Percentiles rank a stretch among this genome's conserved stretches.
Conservation (phyloP, 2,797 vertebrate genomes). For the Sphenodon punctatus region DNA sequence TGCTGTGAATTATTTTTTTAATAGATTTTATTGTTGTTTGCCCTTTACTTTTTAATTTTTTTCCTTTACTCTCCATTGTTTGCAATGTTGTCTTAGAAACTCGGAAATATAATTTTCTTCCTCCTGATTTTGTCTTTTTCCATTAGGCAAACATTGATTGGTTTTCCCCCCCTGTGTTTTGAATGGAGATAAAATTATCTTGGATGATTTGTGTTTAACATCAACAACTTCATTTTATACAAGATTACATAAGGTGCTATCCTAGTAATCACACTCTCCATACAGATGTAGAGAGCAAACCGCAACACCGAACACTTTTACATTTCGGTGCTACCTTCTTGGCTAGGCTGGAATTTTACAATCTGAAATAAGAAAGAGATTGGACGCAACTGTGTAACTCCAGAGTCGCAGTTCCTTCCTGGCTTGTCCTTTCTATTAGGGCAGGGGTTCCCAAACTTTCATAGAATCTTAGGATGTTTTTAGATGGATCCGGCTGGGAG, state of each 20-base stretch:
- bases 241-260: neutral
- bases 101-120: constrained; percentile 64
- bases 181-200: constrained; percentile 8
- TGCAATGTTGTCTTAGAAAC: constrained; percentile 48
- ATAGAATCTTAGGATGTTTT: too few relatives aligned
- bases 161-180: constrained; percentile 19
- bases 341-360: neutral
- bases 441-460: too few relatives aligned
- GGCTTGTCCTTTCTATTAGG: too few relatives aligned
- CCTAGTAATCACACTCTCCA: neutral
- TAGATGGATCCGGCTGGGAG: too few relatives aligned
- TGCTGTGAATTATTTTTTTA: constrained; percentile 69
- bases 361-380: neutral
- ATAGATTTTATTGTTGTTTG: constrained; percentile 75
- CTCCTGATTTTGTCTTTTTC: constrained; percentile 60
- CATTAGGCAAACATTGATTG: constrained; percentile 58
- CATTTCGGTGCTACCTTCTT: neutral
- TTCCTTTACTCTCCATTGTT: constrained; percentile 42
- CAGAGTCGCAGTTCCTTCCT: neutral
- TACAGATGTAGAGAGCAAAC: neutral
- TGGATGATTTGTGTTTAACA: neutral
- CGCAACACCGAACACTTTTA: neutral
- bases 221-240: constrained; percentile 14
- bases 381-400: neutral
- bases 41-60: constrained; percentile 31